Evolutionary conservation across 2,888 invertebrate genomes (phyloP).

Genomic region (Cecidostiba fungosa): DNA sequence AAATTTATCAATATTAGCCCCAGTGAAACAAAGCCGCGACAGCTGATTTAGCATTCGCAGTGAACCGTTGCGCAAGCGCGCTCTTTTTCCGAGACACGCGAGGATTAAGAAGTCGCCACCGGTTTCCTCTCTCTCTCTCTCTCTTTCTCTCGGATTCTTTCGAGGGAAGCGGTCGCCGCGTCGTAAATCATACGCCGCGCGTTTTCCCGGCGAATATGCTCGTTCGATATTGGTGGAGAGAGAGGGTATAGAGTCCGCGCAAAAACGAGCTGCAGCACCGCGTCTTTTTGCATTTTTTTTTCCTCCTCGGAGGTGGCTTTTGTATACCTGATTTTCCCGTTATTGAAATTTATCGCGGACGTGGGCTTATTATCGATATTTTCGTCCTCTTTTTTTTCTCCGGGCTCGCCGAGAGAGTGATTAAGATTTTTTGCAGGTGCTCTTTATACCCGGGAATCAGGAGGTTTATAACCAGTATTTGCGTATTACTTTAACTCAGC

Average conservation of each 20-base stretch:
- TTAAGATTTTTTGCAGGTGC: conserved; percentile 25
- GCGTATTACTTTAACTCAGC: background rate
- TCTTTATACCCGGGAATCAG: background rate
- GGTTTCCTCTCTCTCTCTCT: background rate
- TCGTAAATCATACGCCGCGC: conserved; percentile 33
- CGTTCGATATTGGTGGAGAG: conserved; percentile 24
- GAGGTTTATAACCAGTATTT: background rate
- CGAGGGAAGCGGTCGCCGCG: background rate
- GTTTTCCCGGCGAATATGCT: conserved; percentile 20
- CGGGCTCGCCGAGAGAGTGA: background rate
- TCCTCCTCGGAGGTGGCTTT: conserved; percentile 9
- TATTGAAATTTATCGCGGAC: conserved; percentile 57
- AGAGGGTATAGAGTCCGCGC: background rate
- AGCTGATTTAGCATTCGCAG: conserved; percentile 32
- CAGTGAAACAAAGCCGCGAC: conserved; percentile 22
- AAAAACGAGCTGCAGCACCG: background rate
- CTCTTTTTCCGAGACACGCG: background rate
- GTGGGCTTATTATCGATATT: conserved; percentile 32
- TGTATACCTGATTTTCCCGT: conserved; percentile 44
- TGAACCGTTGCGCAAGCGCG: background rate
- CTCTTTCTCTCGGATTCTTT: conserved; percentile 15
- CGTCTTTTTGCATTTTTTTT: background rate
- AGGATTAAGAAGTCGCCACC: conserved; percentile 29
- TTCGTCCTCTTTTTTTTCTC: background rate
- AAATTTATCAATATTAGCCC: conserved; percentile 47